A percentile compares a stretch with the other conserved stretches of the same genome.
phyloP scores from a whole-genome alignment of 35 echinoderm and acorn worm species.

The Apostichopus californicus region DNA sequence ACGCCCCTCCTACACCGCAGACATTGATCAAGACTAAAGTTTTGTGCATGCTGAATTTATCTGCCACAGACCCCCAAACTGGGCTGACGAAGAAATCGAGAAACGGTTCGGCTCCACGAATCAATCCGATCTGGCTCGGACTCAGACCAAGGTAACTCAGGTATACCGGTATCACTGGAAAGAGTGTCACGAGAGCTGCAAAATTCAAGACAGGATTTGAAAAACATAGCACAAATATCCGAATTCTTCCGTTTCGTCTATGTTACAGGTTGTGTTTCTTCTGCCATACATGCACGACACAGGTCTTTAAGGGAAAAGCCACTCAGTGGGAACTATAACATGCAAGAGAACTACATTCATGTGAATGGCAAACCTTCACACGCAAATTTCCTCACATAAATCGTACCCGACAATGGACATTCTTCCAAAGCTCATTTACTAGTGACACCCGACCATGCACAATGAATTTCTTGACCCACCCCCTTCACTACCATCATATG shows the following conservation, averaged over 20 bases:
- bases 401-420: no score
- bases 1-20: slow-evolving; percentile 44
- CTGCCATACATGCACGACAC: no score
- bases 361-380: no score
- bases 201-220: background rate
- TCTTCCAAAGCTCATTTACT: no score
- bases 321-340: no score
- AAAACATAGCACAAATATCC: background rate
- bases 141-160: slow-evolving; percentile 65
- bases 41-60: slow-evolving; percentile 76
- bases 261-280: background rate
- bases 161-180: slow-evolving; percentile 77
- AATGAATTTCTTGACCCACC: no score
- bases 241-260: background rate
- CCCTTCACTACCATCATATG: no score
- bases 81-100: slow-evolving; percentile 57
- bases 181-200: slow-evolving; percentile 55
- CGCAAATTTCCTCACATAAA: no score
- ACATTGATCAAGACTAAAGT: slow-evolving; percentile 56
- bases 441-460: no score
- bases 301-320: no score
- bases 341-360: background rate
- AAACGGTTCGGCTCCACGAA: slow-evolving; percentile 71
- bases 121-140: slow-evolving; percentile 66
- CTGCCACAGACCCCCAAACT: slow-evolving; percentile 69